Percentiles rank a stretch among this genome's conserved stretches.
phyloP scores from a whole-genome alignment of 2,113 vertebrate genomes.

The Proterorhinus semilunaris region DNA sequence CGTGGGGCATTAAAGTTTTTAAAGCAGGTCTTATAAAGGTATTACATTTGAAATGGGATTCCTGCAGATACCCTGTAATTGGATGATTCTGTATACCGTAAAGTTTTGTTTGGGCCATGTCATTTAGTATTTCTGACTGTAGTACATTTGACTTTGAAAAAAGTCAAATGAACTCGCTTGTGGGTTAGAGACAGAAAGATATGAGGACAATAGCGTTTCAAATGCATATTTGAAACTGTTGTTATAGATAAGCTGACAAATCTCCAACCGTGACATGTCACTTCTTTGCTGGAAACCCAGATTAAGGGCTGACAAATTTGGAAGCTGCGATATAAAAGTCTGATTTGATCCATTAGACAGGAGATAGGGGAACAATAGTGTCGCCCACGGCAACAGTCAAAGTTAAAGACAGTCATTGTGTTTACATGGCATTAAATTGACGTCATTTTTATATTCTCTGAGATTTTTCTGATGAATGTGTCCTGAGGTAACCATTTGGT shows the following conservation, averaged over 20 bases:
- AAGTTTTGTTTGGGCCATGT: no score
- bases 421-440: conserved; percentile 3
- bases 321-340: conserved; percentile 32
- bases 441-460: background rate
- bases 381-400: background rate
- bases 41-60: no score
- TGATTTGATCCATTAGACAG: conserved; percentile 33
- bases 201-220: conserved; percentile 36
- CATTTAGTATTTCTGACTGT: no score
- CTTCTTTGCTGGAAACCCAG: conserved; percentile 48
- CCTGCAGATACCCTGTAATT: no score
- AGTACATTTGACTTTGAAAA: no score
- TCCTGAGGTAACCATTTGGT: no score
- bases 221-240: conserved; percentile 56
- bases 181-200: conserved; percentile 38
- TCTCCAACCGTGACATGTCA: conserved; percentile 40
- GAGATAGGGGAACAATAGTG: conserved; percentile 13
- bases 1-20: no score
- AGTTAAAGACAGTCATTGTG: conserved; percentile 2
- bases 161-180: conserved; percentile 34
- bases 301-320: conserved; percentile 52
- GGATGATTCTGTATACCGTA: no score
- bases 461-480: background rate
- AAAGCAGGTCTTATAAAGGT: no score
- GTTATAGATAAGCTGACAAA: conserved; percentile 65